phyloP scores from a whole-genome alignment of 2,888 invertebrate species.

The Ormyrus pomaceus region DNA sequence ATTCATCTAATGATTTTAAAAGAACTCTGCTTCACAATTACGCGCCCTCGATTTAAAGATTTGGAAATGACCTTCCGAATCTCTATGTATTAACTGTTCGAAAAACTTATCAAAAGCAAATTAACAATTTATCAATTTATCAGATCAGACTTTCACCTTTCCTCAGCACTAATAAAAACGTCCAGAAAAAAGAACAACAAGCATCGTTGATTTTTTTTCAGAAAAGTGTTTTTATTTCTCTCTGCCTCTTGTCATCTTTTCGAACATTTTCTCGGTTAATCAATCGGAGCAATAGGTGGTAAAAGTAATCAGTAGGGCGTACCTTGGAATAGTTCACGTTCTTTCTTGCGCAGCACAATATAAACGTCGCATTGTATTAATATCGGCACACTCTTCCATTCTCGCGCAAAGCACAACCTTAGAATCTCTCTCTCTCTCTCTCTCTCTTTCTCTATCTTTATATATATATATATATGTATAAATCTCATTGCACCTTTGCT shows the following conservation, averaged over 20 bases:
- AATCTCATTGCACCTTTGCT: not conserved
- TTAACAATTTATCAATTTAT: not conserved
- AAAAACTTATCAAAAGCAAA: slow-evolving; percentile 54
- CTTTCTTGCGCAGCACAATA: slow-evolving; percentile 76
- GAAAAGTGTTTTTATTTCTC: slow-evolving; percentile 71
- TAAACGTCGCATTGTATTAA: slow-evolving; percentile 72
- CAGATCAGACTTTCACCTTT: slow-evolving; percentile 73
- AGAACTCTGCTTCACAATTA: slow-evolving; percentile 49
- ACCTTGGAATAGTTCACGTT: slow-evolving; percentile 76
- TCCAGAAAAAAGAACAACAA: slow-evolving; percentile 73
- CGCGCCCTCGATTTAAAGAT: slow-evolving; percentile 55
- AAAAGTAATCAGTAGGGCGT: slow-evolving; percentile 71
- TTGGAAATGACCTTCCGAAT: slow-evolving; percentile 52
- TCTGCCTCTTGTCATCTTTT: slow-evolving; percentile 62
- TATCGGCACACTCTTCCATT: slow-evolving; percentile 66
- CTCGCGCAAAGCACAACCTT: slow-evolving; percentile 56
- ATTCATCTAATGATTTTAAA: slow-evolving; percentile 60
- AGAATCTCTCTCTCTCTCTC: not conserved
- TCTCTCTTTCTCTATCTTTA: slow-evolving; percentile 14
- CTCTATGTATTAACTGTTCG: slow-evolving; percentile 45
- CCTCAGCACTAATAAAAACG: slow-evolving; percentile 75
- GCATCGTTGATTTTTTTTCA: slow-evolving; percentile 67
- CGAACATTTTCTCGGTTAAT: slow-evolving; percentile 25
- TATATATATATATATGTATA: slow-evolving; percentile 33
- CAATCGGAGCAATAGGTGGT: slow-evolving; percentile 51